These are phyloP conservation scores for Dromius quadrimaculatus DNA, from an alignment of 2,888 invertebrate species.

Conservation along the genomic window DNA sequence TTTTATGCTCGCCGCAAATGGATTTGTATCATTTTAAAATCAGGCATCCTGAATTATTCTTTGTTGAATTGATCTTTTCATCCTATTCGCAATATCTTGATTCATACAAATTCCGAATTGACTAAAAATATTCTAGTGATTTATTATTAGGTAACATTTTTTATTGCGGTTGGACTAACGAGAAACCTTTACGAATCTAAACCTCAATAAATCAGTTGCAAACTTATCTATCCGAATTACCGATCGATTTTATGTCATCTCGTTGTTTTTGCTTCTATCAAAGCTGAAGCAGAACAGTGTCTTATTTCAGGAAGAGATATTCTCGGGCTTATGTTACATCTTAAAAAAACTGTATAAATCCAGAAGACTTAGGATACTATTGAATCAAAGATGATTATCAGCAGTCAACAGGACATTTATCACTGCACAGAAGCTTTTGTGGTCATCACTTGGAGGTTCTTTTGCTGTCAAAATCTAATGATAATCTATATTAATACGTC, in stretches of 20 bases:
- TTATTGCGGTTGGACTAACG: conserved; percentile 39
- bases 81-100: neutral
- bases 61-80: neutral
- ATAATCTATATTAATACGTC: too few species aligned
- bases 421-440: too few species aligned
- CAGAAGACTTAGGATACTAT: conserved; percentile 4
- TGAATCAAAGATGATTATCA: conserved; percentile 39
- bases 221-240: conserved; percentile 46
- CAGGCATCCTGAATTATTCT: neutral
- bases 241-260: conserved; percentile 47
- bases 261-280: conserved; percentile 46
- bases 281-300: conserved; percentile 32
- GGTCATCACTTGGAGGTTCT: too few species aligned
- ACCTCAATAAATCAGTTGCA: conserved; percentile 44
- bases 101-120: too few species aligned
- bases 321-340: conserved; percentile 12
- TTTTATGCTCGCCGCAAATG: neutral
- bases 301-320: conserved; percentile 26
- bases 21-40: neutral
- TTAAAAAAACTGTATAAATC: conserved; percentile 18
- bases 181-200: conserved; percentile 37
- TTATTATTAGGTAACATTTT: conserved; percentile 40
- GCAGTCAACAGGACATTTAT: too few species aligned
- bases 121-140: conserved; percentile 36
- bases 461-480: too few species aligned